Conservation (phyloP, 2,888 invertebrate genomes). For the Limulus polyphemus region DNA sequence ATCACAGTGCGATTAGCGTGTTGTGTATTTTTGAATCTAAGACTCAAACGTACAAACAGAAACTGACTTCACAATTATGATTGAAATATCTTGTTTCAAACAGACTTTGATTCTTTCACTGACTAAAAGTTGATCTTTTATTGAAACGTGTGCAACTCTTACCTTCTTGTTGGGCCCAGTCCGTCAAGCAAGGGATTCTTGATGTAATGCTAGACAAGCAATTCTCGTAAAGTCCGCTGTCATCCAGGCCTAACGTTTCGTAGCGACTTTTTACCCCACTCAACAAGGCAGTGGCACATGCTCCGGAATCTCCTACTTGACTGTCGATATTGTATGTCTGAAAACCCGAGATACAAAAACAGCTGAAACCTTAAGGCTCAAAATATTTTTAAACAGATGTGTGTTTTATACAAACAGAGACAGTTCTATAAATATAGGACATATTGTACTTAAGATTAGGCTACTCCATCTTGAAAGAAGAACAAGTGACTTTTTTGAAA, state of each 20-base stretch:
- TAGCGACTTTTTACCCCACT: conserved; percentile 30
- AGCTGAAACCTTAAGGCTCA: background rate
- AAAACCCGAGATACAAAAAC: background rate
- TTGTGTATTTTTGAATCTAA: too few species aligned
- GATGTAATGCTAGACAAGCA: conserved; percentile 23
- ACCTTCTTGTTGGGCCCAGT: conserved; percentile 30
- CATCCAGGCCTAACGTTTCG: conserved; percentile 24
- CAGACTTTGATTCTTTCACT: background rate
- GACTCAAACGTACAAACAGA: too few species aligned
- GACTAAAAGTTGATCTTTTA: background rate
- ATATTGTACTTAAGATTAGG: too few species aligned
- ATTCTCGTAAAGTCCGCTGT: conserved; percentile 23
- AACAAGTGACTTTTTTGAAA: too few species aligned
- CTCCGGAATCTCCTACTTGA: conserved; percentile 29
- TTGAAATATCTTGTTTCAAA: too few species aligned
- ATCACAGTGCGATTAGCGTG: too few species aligned
- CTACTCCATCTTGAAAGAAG: too few species aligned
- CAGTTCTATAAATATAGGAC: too few species aligned
- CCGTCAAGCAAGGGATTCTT: conserved; percentile 19
- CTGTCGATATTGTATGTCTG: conserved; percentile 26
- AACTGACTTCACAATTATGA: too few species aligned
- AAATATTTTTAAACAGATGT: too few species aligned
- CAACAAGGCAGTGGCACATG: conserved; percentile 30
- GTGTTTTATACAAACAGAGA: too few species aligned
- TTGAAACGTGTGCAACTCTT: background rate